phyloP scores from a whole-genome alignment of 1,140 invertebrate species.

The Stenopsyche tienmushanensis region DNA sequence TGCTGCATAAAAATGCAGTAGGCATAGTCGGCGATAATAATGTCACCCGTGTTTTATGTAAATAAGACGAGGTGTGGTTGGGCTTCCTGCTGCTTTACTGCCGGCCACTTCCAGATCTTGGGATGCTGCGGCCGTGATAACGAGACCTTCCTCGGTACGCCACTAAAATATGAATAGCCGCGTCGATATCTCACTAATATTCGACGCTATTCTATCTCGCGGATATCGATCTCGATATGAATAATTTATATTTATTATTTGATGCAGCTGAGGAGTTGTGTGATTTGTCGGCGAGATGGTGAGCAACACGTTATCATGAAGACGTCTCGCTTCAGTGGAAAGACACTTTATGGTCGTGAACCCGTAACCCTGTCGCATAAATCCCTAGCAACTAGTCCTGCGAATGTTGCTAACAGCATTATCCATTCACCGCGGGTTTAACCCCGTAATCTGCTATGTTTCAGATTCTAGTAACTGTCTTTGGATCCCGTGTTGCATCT shows the following conservation, averaged over 20 bases:
- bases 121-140: not conserved
- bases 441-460: not conserved
- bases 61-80: constrained; percentile 27
- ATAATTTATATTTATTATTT: too few relatives aligned
- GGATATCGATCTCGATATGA: too few relatives aligned
- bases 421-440: not conserved
- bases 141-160: not conserved
- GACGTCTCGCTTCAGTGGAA: not conserved
- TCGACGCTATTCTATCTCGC: too few relatives aligned
- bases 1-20: constrained; percentile 23
- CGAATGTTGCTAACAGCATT: constrained; percentile 8
- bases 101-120: not conserved
- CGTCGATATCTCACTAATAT: not conserved
- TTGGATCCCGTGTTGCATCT: too few relatives aligned
- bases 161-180: not conserved
- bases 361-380: constrained; percentile 3
- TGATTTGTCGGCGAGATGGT: too few relatives aligned
- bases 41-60: constrained; percentile 41
- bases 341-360: constrained; percentile 11
- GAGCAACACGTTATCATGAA: not conserved
- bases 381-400: constrained; percentile 11
- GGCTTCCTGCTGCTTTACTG: constrained; percentile 20
- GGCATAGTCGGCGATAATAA: constrained; percentile 30
- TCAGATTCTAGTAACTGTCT: too few relatives aligned
- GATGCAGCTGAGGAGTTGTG: too few relatives aligned